These are phyloP conservation scores for Yponomeuta evonymella DNA, from an alignment of 2,888 invertebrate genomes.

Conservation along the genomic window DNA sequence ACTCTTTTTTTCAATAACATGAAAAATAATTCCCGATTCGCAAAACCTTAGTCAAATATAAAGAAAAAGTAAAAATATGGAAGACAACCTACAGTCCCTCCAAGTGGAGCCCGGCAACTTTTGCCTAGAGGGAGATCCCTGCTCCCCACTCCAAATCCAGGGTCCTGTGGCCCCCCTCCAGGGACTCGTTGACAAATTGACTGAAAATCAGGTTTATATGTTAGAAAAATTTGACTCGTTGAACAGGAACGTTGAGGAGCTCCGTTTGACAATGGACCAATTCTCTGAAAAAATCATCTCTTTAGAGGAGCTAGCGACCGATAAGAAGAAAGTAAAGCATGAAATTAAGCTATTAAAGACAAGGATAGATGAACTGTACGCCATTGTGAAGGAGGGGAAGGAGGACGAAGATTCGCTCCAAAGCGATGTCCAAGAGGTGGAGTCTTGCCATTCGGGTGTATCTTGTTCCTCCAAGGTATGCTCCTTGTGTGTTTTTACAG, in stretches of 20 bases:
- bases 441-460: slow-evolving; percentile 59
- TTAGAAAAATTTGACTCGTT: slow-evolving; percentile 48
- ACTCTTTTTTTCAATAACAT: neutral
- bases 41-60: neutral
- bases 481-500: too few relatives aligned
- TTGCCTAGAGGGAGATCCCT: neutral
- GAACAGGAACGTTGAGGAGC: slow-evolving; percentile 46
- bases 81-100: neutral
- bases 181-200: slow-evolving; percentile 45
- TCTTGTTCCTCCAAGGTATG: slow-evolving; percentile 60
- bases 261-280: slow-evolving; percentile 37
- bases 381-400: slow-evolving; percentile 57
- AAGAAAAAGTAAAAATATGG: neutral
- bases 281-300: slow-evolving; percentile 44
- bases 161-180: slow-evolving; percentile 29
- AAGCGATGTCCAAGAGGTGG: slow-evolving; percentile 47
- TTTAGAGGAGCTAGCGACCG: slow-evolving; percentile 44
- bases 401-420: slow-evolving; percentile 46
- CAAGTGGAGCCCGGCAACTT: neutral
- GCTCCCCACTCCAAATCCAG: neutral
- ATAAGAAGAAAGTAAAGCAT: slow-evolving; percentile 39
- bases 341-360: slow-evolving; percentile 48
- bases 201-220: slow-evolving; percentile 42
- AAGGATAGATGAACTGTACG: slow-evolving; percentile 54
- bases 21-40: neutral